Percentiles rank a stretch among this genome's conserved stretches.
phyloP scores from a whole-genome alignment of 2,113 vertebrate species.

The Procavia capensis region DNA sequence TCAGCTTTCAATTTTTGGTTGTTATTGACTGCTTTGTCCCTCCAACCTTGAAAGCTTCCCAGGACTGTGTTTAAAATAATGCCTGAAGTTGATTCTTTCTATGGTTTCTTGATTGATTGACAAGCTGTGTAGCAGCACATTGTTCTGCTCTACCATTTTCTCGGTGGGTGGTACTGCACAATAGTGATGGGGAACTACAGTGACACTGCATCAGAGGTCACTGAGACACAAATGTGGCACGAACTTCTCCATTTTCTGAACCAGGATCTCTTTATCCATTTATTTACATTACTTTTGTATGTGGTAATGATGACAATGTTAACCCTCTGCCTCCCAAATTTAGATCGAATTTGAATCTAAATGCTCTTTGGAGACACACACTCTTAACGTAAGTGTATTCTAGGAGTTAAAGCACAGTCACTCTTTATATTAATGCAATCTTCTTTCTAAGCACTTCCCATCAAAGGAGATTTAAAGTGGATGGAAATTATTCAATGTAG shows the following conservation, averaged over 20 bases:
- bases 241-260: constrained; percentile 52
- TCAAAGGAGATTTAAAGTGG: constrained; percentile 62
- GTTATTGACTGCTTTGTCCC: constrained; percentile 46
- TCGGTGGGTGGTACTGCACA: constrained; percentile 48
- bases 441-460: constrained; percentile 60
- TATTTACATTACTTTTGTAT: constrained; percentile 45
- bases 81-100: constrained; percentile 48
- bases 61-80: constrained; percentile 63
- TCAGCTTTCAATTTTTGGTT: constrained; percentile 54
- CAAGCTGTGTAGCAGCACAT: constrained; percentile 56
- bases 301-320: constrained; percentile 21
- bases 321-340: constrained; percentile 34
- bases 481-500: constrained; percentile 56
- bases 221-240: constrained; percentile 69
- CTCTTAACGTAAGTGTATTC: constrained; percentile 35
- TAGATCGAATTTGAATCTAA: constrained; percentile 47
- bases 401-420: constrained; percentile 25
- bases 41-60: constrained; percentile 7
- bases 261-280: constrained; percentile 53
- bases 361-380: constrained; percentile 1
- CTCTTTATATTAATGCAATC: constrained; percentile 52
- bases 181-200: constrained; percentile 62
- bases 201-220: constrained; percentile 58
- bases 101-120: constrained; percentile 67
- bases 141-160: constrained; percentile 66